Evolutionary conservation across 1,140 invertebrate genomes (phyloP), one percentile per base, ranked within the genome.

Genomic region (Akabosia matsudoensis): DNA sequence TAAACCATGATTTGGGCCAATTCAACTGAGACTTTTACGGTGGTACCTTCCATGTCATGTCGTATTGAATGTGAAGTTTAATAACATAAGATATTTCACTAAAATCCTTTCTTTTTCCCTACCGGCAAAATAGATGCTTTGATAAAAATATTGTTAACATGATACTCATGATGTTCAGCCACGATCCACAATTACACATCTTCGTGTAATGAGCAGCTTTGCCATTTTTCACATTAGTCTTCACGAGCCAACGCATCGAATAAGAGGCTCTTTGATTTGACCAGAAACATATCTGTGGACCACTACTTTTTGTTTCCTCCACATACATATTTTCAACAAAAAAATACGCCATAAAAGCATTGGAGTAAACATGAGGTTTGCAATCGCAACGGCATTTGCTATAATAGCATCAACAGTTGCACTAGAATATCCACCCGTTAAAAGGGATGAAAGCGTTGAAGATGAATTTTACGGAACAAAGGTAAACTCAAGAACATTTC

Each of bases 1-100:
- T n/a, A n/a, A n/a, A n/a, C n/a, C n/a, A n/a, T n/a, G n/a, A n/a
- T n/a, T n/a, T n/a, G n/a, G n/a, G n/a, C n/a, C n/a, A n/a, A n/a
- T n/a, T n/a, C n/a, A n/a, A n/a, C n/a, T n/a, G n/a, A 97, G 79
- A 99, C 98, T 86, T 97, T 94, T 84, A 89, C 92, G 79, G 97
- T 98, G 83, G 91, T 91, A 64, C 98, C 96, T 0, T 98, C 98
- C 85, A 87, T 98, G 24, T 93, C 91, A 61, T 45, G 37, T 10
- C 37, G 37, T 18, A 45, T 45, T 45, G 7, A 45, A 45, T 18
- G 7, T 18, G n/a, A n/a, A n/a, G 7, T 45, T 45, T 7, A 45
- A 7, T 45, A 45, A 18, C 37, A 7, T 7, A 45, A 45, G 37
- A 18, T 18, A 45, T 18, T 45, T n/a, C n/a, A n/a, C n/a, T n/a